Evolutionary conservation across 2,113 vertebrate species (phyloP).

Genomic region (Ctenodactylus gundi): DNA sequence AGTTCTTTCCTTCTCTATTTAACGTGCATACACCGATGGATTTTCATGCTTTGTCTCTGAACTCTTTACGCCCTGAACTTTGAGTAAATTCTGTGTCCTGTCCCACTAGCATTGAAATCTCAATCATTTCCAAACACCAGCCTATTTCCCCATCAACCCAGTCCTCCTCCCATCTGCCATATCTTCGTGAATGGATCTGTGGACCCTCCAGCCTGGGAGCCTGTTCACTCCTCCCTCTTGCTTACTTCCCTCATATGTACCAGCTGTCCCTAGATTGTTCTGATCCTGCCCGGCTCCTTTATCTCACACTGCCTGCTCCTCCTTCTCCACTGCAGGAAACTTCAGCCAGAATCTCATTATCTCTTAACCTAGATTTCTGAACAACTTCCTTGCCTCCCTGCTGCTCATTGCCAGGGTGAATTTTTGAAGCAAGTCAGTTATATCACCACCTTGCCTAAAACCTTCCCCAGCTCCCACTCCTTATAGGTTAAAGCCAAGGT

Average conservation of each 20-base stretch:
- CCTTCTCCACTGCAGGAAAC: neutral
- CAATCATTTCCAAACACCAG: neutral
- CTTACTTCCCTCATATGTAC: neutral
- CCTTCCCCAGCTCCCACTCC: neutral
- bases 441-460: neutral
- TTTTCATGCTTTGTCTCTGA: neutral
- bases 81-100: neutral
- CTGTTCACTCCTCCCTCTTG: neutral
- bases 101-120: neutral
- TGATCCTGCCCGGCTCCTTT: neutral
- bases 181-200: neutral
- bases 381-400: neutral
- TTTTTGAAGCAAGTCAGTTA: neutral
- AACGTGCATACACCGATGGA: neutral
- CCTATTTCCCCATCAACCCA: neutral
- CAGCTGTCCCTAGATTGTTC: neutral
- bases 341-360: neutral
- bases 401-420: neutral
- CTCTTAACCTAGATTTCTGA: neutral
- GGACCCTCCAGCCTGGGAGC: neutral
- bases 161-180: neutral
- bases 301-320: neutral
- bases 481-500: neutral
- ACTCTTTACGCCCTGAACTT: neutral
- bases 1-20: neutral